Conservation (phyloP, 2,113 vertebrate species). For the Mohoua ochrocephala region DNA sequence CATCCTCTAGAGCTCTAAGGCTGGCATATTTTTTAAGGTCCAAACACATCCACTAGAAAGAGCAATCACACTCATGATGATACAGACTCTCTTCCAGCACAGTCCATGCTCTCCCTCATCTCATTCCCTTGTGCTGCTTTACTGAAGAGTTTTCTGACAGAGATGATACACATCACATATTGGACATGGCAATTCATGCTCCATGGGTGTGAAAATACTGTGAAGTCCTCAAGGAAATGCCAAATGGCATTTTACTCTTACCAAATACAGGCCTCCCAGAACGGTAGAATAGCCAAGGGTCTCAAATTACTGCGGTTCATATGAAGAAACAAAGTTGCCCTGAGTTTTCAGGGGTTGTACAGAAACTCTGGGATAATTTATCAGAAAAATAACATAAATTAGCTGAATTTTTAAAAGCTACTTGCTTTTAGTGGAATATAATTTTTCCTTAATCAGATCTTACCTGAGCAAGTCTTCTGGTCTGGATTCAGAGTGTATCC, state of each 20-base stretch:
- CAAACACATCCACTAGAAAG: neutral
- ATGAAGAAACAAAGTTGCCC: neutral
- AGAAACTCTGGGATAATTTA: neutral
- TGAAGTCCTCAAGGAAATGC: neutral
- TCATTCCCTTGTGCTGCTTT: neutral
- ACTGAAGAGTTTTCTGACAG: neutral
- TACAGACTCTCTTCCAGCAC: neutral
- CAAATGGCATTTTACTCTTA: neutral
- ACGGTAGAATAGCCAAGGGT: neutral
- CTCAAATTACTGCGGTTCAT: neutral
- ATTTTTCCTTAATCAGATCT: neutral
- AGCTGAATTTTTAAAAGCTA: neutral
- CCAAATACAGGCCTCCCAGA: neutral
- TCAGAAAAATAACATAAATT: neutral
- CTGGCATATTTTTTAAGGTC: neutral
- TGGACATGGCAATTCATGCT: neutral
- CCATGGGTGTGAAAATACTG: neutral
- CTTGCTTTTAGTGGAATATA: neutral
- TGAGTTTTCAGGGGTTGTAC: neutral
- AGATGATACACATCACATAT: neutral
- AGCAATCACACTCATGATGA: neutral
- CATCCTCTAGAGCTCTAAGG: neutral
- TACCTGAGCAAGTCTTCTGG: constrained; percentile 81
- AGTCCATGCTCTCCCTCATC: neutral
- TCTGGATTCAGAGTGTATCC: constrained; percentile 84